Base-by-base conservation (phyloP, 2,888 invertebrate species). In the Agrotis puta region DNA sequence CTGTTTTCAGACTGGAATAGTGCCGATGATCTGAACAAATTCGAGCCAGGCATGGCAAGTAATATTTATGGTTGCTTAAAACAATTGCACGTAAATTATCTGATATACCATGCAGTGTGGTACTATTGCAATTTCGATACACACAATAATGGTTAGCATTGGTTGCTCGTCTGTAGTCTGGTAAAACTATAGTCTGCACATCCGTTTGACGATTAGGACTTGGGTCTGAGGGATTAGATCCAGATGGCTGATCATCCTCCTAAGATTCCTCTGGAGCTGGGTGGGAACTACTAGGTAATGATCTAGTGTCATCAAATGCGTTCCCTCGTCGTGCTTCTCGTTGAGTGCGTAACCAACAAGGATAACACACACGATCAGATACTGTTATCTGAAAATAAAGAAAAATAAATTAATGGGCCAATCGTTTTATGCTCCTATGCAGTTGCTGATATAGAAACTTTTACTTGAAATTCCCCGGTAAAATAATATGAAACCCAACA, bases 1-100 rank as follows among this genome's bases (percentile, higher is more conserved):
- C 50, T 62, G 11, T 62, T 62, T 1, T 62, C 50, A 50, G 62
- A 62, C 33, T 62, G n/a, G 50, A 50, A 62, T 50, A 62, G 20
- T 6, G 33, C 50, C 0, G 33, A 62, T 62, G 33, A 50, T 62
- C 62, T 20, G 20, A 50, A 0, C 48, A 62, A 16, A 62, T 50
- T 20, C 33, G n/a, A 62, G 50, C 62, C 20, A 33, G 16, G 48
- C 16, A 50, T 33, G 62, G 62, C 62, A 50, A 50, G 14, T 50
- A 62, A 62, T 50, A 62, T 62, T 62, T 62, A 33, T 62, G 33
- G 48, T 50, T 48, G 3, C 48, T 0, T 48, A 62, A 33, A 27
- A 59, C 47, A 47, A 7, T 59, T 24, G 24, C 61, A 61, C 48
- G 27, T 61, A 61, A 64, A 14, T 14, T 53, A 43, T 64, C 53